Evolutionary conservation across 2,888 invertebrate genomes (phyloP), one percentile per base, ranked within the genome.

Genomic region (Lepeophtheirus nordmannii): DNA sequence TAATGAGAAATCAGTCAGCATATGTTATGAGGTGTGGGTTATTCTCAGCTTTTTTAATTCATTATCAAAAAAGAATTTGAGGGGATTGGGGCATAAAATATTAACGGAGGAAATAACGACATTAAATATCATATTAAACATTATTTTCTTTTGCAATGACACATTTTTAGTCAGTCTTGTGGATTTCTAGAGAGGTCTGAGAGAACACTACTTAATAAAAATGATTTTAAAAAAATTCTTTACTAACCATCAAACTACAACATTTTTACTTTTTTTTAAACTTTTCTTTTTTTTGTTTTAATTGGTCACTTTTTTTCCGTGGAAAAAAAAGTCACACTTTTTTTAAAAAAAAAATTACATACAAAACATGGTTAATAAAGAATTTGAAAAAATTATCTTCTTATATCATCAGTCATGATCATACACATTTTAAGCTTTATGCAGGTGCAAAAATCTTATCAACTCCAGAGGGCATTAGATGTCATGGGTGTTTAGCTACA

Each of bases 181-280:
- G 53, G 53, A 46, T 46, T 46, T 46, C 53, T 46, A 46, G 53
- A 46, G 53, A 46, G 53, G 53, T 46, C 53, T 46, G 53, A 46
- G 53, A 46, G 53, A 46, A 46, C 53, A 46, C 53, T 46, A 46
- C 53, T 46, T 46, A 14, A 46, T 46, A 46, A 46, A n/a, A 46
- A 46, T 46, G 14, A 46, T 46, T 46, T n/a, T 5, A n/a, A 46
- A 46, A 30, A 30, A 30, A 30, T 30, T 30, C 30, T 30, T 30
- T 30, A 30, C 30, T 30, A 30, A 30, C 30, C 30, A 30, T 30
- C 30, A 30, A 30, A 30, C 30, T 30, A 30, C 30, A 30, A 30
- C 30, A 30, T 7, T 30, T 30, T 30, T 30, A 5, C 7, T 30
- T 30, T 30, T n/a, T n/a, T n/a, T n/a, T n/a, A n/a, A n/a, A 30